These are phyloP conservation scores for Mesitornis unicolor DNA, from an alignment of 2,113 vertebrate species.

Conservation along the genomic window DNA sequence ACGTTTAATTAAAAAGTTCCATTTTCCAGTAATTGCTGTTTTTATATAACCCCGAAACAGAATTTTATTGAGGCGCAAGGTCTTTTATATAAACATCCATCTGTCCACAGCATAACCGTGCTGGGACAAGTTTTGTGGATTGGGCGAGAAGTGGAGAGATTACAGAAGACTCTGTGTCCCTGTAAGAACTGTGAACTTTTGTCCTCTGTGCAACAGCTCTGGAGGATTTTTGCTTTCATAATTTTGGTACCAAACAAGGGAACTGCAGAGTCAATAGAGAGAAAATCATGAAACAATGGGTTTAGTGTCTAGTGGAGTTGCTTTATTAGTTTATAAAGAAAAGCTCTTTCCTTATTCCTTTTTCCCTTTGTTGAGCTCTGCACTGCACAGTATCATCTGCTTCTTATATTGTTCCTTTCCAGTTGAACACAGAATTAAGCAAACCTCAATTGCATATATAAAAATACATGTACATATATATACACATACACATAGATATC, in stretches of 20 bases:
- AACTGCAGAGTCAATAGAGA: background rate
- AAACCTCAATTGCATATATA: background rate
- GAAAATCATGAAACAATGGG: background rate
- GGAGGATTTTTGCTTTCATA: slow-evolving; percentile 11
- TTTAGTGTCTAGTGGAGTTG: background rate
- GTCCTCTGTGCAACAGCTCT: background rate
- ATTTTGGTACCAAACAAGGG: background rate
- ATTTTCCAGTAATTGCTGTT: slow-evolving; percentile 57
- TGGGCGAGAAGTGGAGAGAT: background rate
- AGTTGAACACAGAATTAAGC: background rate
- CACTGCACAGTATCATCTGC: background rate
- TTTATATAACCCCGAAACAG: slow-evolving; percentile 38
- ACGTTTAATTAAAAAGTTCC: slow-evolving; percentile 69
- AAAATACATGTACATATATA: background rate
- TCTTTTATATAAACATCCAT: slow-evolving; percentile 65
- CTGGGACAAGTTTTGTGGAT: slow-evolving; percentile 16
- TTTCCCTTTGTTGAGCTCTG: background rate
- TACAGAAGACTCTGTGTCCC: background rate
- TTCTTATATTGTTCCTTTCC: background rate
- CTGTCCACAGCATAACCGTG: background rate
- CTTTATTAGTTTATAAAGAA: background rate
- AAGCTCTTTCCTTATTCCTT: background rate
- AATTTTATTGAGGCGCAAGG: slow-evolving; percentile 40
- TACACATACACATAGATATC: background rate
- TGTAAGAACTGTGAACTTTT: slow-evolving; percentile 54